phyloP scores from a whole-genome alignment of 2,888 invertebrate species.

The Tromatobia lineatoria region DNA sequence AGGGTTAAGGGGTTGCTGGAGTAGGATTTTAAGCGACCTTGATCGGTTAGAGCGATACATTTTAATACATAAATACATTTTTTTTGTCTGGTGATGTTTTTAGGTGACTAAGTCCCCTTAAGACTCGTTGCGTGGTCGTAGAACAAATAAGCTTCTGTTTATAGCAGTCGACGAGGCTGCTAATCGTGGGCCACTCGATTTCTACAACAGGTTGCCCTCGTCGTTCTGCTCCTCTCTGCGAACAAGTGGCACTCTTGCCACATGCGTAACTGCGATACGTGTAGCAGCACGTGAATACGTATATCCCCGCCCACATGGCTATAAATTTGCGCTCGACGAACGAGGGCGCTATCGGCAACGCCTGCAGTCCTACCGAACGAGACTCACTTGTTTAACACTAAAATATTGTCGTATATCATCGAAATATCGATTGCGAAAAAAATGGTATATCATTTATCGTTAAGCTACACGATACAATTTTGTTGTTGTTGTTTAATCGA shows the following conservation, averaged over 20 bases:
- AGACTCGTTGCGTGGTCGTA: constrained; percentile 59
- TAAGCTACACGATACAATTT: neutral
- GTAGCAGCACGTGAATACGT: constrained; percentile 15
- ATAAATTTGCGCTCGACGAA: constrained; percentile 37
- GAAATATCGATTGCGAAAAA: neutral
- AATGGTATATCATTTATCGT: neutral
- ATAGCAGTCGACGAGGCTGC: constrained; percentile 67
- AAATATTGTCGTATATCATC: neutral
- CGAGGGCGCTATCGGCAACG: constrained; percentile 37
- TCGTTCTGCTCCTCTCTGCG: constrained; percentile 56
- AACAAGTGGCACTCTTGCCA: constrained; percentile 44
- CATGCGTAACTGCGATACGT: constrained; percentile 38
- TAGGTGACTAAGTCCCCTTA: constrained; percentile 64
- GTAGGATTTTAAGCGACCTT: no score
- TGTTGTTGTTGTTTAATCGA: no score
- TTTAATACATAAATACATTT: no score
- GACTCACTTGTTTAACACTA: neutral
- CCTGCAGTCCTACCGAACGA: neutral
- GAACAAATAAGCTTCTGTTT: constrained; percentile 76
- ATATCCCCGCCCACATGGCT: constrained; percentile 37
- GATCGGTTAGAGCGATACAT: no score
- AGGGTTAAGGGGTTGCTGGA: no score
- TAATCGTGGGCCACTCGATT: constrained; percentile 66
- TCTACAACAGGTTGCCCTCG: constrained; percentile 58
- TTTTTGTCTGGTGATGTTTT: no score